Percentiles rank a stretch among this genome's conserved stretches.
These are phyloP conservation scores for Xylocampa areola DNA, from an alignment of 2,888 invertebrate species.

Conservation along the genomic window DNA sequence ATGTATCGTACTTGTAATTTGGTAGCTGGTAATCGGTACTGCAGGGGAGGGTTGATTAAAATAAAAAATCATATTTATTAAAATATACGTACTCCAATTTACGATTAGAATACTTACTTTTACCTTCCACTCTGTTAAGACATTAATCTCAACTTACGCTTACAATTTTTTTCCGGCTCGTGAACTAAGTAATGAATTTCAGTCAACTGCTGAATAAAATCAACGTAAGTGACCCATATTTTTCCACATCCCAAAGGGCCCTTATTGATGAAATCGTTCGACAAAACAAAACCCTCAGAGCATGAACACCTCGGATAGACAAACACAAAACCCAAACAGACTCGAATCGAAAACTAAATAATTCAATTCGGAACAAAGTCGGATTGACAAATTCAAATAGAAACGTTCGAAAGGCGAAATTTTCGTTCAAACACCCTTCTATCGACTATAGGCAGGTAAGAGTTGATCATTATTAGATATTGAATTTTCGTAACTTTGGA, in stretches of 20 bases:
- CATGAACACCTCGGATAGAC: conserved; percentile 71
- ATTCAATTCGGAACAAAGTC: conserved; percentile 85
- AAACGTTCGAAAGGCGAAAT: conserved; percentile 63
- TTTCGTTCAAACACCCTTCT: conserved; percentile 60
- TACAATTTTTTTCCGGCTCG: too few relatives aligned
- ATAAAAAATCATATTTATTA: not conserved
- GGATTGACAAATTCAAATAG: conserved; percentile 85
- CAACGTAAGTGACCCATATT: conserved; percentile 33
- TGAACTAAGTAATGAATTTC: conserved; percentile 10
- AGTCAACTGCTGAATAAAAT: conserved; percentile 24
- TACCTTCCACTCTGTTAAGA: too few relatives aligned
- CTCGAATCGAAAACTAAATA: conserved; percentile 87
- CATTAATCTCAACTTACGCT: too few relatives aligned
- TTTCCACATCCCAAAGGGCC: conserved; percentile 38
- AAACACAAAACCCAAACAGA: conserved; percentile 79
- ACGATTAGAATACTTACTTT: too few relatives aligned
- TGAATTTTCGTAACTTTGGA: conserved; percentile 90
- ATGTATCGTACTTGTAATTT: conserved; percentile 14
- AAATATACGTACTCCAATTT: too few relatives aligned
- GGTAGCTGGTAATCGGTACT: conserved; percentile 13
- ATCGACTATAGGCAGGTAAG: conserved; percentile 84
- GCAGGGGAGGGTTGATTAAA: conserved; percentile 22
- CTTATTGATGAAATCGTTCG: conserved; percentile 44
- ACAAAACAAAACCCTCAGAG: conserved; percentile 69
- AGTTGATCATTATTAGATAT: conserved; percentile 90